Percentiles rank a stretch among this genome's conserved stretches.
These are phyloP conservation scores for Asarcornis scutulata DNA, from an alignment of 2,113 vertebrate species.

Conservation along the genomic window DNA sequence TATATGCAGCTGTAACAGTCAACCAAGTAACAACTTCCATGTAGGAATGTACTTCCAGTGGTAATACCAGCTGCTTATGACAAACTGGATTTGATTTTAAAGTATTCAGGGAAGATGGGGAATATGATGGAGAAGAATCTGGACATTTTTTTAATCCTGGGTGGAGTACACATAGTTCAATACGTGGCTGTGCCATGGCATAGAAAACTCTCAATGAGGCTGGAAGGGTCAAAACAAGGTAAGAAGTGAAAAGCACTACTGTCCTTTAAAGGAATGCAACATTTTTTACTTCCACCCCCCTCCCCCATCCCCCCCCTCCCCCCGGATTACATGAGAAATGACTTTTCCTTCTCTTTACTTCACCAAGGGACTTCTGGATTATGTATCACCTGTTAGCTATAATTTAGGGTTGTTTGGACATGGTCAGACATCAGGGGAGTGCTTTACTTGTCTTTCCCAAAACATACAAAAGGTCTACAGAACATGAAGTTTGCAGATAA, in stretches of 20 bases:
- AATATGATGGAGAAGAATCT: background rate
- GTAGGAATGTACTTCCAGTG: background rate
- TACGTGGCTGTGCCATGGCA: background rate
- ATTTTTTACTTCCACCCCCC: background rate
- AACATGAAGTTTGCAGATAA: background rate
- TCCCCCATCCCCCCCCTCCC: too few relatives aligned
- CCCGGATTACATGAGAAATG: background rate
- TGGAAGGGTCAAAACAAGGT: background rate
- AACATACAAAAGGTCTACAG: background rate
- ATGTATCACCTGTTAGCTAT: background rate
- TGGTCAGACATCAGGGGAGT: background rate
- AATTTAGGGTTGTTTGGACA: background rate
- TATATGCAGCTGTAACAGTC: background rate
- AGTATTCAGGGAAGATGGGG: background rate
- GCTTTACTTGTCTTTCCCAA: background rate
- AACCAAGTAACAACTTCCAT: background rate
- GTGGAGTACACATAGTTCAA: background rate
- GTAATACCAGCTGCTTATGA: background rate
- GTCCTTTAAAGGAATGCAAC: background rate
- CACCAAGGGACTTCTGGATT: background rate
- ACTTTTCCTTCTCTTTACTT: background rate
- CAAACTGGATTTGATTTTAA: background rate
- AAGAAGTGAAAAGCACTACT: background rate
- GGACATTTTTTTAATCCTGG: background rate
- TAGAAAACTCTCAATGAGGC: background rate